Evolutionary conservation across 2,113 vertebrate genomes (phyloP).

Genomic region (Pholis gunnellus): DNA sequence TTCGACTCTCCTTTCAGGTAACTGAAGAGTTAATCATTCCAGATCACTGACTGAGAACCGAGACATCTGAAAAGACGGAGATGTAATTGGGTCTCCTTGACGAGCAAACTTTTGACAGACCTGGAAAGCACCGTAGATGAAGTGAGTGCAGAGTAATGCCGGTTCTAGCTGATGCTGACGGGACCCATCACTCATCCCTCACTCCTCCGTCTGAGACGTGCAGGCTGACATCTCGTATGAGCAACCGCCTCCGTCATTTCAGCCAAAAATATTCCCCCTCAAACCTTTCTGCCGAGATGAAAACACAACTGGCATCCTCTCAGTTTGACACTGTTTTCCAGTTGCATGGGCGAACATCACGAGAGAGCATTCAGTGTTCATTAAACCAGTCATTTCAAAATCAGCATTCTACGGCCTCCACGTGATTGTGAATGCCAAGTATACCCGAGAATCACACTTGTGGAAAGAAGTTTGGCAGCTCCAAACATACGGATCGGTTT

Average conservation of each 20-base stretch:
- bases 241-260: slow-evolving; percentile 30
- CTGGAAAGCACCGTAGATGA: slow-evolving; percentile 22
- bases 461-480: slow-evolving; percentile 41
- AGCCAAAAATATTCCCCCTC: slow-evolving; percentile 5
- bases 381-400: slow-evolving; percentile 17
- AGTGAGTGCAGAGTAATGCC: slow-evolving; percentile 27
- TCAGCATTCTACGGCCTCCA: not conserved
- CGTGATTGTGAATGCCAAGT: slow-evolving; percentile 7
- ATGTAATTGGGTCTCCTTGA: slow-evolving; percentile 33
- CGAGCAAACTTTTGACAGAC: slow-evolving; percentile 29
- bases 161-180: slow-evolving; percentile 40
- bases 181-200: slow-evolving; percentile 32
- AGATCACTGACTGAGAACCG: slow-evolving; percentile 15
- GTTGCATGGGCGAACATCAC: not conserved
- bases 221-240: slow-evolving; percentile 41
- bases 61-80: slow-evolving; percentile 10
- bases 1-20: not conserved
- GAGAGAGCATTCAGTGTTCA: slow-evolving; percentile 7
- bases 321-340: slow-evolving; percentile 21
- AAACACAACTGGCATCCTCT: not conserved
- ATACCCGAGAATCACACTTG: slow-evolving; percentile 27
- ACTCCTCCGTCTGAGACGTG: slow-evolving; percentile 17
- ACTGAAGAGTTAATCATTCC: slow-evolving; percentile 24
- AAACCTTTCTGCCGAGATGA: slow-evolving; percentile 15
- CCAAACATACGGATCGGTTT: not conserved